These are phyloP conservation scores for Macquaria ambigua DNA, from an alignment of 2,113 vertebrate species.

Conservation along the genomic window DNA sequence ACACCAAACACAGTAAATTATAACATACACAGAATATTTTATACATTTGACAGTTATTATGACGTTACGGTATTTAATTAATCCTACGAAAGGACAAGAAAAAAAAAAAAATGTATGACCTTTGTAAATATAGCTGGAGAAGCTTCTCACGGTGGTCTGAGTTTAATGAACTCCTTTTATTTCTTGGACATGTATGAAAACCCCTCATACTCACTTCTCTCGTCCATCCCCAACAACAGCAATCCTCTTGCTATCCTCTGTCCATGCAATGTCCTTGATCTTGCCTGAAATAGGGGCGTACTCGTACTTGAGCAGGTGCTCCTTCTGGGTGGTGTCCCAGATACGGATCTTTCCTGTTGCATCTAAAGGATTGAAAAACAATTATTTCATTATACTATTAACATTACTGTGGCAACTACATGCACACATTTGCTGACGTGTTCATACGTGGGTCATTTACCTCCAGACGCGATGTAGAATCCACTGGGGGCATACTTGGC, in stretches of 20 bases:
- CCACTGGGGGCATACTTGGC: conserved; percentile 97
- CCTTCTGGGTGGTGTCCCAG: conserved; percentile 99
- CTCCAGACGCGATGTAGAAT: conserved; percentile 98
- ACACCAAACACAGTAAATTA: no score
- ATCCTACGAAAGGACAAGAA: no score
- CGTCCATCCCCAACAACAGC: conserved; percentile 95
- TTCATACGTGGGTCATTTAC: conserved; percentile 72
- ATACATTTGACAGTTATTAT: no score
- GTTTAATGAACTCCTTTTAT: neutral
- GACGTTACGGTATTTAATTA: no score
- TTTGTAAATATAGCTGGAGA: neutral
- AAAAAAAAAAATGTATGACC: no score
- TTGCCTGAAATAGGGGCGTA: conserved; percentile 93
- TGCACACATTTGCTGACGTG: neutral
- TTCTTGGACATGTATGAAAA: neutral
- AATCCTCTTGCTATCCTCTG: conserved; percentile 96
- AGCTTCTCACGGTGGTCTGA: neutral
- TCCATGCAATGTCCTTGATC: conserved; percentile 97
- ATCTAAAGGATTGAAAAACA: conserved; percentile 82
- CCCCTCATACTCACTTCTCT: conserved; percentile 90
- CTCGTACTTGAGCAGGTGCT: conserved; percentile 96
- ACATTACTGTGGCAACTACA: neutral
- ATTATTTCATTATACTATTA: neutral
- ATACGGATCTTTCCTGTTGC: conserved; percentile 94
- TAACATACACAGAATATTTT: no score